A percentile compares a stretch with the other conserved stretches of the same genome.
phyloP scores from a whole-genome alignment of 2,113 vertebrate species.

The Hemichromis elongatus region DNA sequence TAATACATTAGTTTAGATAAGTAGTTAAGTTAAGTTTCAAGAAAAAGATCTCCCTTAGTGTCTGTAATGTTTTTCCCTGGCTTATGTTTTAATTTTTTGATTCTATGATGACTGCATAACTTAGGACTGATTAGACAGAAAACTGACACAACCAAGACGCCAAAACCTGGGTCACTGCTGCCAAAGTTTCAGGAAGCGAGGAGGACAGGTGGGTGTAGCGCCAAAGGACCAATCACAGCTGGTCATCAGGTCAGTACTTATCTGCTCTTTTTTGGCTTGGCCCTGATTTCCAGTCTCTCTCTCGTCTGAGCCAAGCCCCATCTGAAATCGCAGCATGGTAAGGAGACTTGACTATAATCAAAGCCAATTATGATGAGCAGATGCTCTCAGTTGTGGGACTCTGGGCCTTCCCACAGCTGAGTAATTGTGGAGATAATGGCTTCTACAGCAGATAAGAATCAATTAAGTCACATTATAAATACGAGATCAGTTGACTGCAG shows the following conservation, averaged over 20 bases:
- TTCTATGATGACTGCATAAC: neutral
- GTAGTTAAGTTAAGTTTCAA: neutral
- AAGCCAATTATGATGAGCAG: neutral
- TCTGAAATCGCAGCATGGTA: constrained; percentile 66
- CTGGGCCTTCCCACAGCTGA: neutral
- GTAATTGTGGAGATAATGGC: neutral
- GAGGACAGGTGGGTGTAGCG: constrained; percentile 67
- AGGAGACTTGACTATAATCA: constrained; percentile 20
- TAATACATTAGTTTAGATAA: neutral
- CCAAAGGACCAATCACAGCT: constrained; percentile 67
- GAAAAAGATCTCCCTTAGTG: neutral
- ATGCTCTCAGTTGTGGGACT: neutral
- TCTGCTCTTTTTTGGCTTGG: neutral
- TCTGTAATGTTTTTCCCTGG: neutral
- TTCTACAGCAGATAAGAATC: neutral
- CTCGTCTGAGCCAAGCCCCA: constrained; percentile 13
- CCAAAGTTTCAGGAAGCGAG: neutral
- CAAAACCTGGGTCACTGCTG: neutral
- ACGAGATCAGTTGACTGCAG: neutral
- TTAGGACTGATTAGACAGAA: neutral
- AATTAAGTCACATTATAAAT: neutral
- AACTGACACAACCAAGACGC: neutral
- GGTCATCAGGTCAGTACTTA: constrained; percentile 59
- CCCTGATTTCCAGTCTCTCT: constrained; percentile 38
- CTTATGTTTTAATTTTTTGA: neutral